Percentiles rank a stretch among this genome's conserved stretches.
phyloP scores from a whole-genome alignment of 2,888 invertebrate species.

The Archips xylosteana region DNA sequence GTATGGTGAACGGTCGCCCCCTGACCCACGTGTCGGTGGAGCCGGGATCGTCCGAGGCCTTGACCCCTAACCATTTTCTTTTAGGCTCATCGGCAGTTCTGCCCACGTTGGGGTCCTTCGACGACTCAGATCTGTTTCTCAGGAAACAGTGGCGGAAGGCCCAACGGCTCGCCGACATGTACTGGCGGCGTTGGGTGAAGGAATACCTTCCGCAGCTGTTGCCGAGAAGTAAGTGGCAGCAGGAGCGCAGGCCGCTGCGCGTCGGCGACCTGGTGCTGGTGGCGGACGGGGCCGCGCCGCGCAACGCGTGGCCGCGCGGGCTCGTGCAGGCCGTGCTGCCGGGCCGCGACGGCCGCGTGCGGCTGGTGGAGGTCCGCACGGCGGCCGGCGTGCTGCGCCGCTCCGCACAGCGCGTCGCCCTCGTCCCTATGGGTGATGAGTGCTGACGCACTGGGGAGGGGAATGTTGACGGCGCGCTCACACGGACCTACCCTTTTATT shows the following conservation, averaged over 20 bases:
- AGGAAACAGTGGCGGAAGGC: conserved; percentile 43
- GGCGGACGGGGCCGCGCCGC: neutral
- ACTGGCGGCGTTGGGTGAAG: conserved; percentile 25
- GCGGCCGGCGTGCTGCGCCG: neutral
- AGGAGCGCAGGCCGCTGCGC: neutral
- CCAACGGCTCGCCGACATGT: conserved; percentile 36
- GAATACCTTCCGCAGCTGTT: conserved; percentile 1
- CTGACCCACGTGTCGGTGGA: conserved; percentile 34
- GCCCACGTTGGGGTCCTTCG: conserved; percentile 29
- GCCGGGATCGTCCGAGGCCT: conserved; percentile 16
- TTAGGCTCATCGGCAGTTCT: conserved; percentile 42
- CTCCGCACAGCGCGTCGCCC: neutral
- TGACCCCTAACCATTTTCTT: conserved; percentile 52
- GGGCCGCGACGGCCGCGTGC: neutral
- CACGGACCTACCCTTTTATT: too few relatives aligned
- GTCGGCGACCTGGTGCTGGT: neutral
- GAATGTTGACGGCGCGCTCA: neutral
- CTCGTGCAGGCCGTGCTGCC: neutral
- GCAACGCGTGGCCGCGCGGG: neutral
- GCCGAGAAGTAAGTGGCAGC: conserved; percentile 4
- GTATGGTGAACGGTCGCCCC: neutral
- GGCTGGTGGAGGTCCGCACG: neutral
- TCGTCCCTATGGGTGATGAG: neutral
- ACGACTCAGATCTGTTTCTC: conserved; percentile 20
- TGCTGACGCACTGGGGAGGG: conserved; percentile 13